Evolutionary conservation across 2,113 vertebrate genomes (phyloP).

Genomic region (Amia ocellicauda): DNA sequence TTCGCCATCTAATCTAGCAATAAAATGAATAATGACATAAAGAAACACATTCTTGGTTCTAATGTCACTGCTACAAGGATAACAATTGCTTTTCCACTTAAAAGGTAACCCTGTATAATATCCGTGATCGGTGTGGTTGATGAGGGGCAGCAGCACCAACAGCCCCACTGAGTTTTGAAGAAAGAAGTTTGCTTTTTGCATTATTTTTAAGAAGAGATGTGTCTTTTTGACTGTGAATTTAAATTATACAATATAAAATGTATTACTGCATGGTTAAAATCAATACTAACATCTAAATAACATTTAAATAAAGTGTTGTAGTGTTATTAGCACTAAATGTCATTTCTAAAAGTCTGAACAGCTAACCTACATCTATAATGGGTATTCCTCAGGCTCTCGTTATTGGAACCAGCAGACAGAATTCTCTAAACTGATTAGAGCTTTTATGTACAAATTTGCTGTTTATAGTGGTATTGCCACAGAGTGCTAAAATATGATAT

Average conservation of each 20-base stretch:
- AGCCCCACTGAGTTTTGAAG: conserved; percentile 42
- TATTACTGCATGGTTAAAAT: conserved; percentile 47
- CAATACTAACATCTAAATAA: too few relatives aligned
- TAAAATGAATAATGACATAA: conserved; percentile 53
- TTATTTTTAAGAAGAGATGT: conserved; percentile 38
- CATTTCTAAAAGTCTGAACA: conserved; percentile 1
- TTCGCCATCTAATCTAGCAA: conserved; percentile 71
- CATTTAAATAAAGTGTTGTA: background rate
- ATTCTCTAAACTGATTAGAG: too few relatives aligned
- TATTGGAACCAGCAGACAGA: too few relatives aligned
- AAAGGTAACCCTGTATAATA: background rate
- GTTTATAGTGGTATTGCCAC: too few relatives aligned
- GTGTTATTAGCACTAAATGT: background rate
- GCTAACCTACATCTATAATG: background rate
- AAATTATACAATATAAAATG: conserved; percentile 42
- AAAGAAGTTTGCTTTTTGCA: conserved; percentile 31
- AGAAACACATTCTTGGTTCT: conserved; percentile 35
- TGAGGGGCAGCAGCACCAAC: background rate
- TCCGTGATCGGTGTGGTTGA: background rate
- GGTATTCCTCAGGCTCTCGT: too few relatives aligned
- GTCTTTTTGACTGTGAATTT: conserved; percentile 35
- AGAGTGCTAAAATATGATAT: too few relatives aligned
- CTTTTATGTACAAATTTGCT: too few relatives aligned
- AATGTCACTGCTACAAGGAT: conserved; percentile 57
- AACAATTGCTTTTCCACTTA: too few relatives aligned